Evolutionary conservation across 2,113 vertebrate genomes (phyloP).

Genomic region (Saimiri boliviensis): DNA sequence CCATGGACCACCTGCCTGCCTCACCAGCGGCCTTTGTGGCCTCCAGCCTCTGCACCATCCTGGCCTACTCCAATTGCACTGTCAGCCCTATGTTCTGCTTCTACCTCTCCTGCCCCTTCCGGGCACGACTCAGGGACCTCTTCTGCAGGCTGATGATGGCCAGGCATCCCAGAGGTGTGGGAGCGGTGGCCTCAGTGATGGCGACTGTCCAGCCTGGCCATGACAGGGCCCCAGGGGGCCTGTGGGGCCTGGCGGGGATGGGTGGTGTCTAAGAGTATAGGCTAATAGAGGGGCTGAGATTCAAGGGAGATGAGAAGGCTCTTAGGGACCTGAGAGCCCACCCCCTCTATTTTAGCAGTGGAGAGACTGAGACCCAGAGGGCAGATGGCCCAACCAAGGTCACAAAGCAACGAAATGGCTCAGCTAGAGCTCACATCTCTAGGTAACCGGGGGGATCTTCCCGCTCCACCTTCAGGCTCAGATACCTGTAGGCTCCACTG

Average conservation of each 20-base stretch:
- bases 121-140: not conserved
- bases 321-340: not conserved
- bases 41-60: slow-evolving; percentile 41
- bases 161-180: not conserved
- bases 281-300: not conserved
- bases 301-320: not conserved
- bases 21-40: not conserved
- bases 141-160: not conserved
- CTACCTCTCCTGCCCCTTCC: slow-evolving; percentile 57
- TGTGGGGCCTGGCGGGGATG: not conserved
- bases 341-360: too few relatives aligned
- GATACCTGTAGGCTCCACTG: not conserved
- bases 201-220: not conserved
- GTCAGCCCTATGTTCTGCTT: slow-evolving; percentile 64
- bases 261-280: not conserved
- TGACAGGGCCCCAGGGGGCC: not conserved
- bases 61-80: slow-evolving; percentile 54
- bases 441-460: not conserved
- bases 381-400: not conserved
- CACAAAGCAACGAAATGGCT: not conserved
- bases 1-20: not conserved
- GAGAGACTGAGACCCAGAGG: not conserved
- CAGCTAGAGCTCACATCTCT: not conserved
- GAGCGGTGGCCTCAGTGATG: not conserved
- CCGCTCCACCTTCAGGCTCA: not conserved